A percentile compares a stretch with the other conserved stretches of the same genome.
phyloP scores from a whole-genome alignment of 2,888 invertebrate genomes.

The Agriopis marginaria region DNA sequence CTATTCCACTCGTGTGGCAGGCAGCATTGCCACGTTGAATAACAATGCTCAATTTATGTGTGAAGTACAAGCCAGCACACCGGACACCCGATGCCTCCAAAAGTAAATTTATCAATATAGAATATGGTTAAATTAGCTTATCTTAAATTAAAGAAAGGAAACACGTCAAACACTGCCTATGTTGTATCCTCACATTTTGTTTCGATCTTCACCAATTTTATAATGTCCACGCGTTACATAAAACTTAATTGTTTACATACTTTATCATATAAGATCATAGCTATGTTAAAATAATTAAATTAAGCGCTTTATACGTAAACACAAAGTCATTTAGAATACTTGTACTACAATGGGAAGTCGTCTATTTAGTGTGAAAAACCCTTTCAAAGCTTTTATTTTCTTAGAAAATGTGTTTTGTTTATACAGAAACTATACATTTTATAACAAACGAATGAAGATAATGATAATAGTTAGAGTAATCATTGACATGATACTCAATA shows the following conservation, averaged over 20 bases:
- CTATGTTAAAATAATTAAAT: neutral
- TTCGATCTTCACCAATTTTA: too few relatives aligned
- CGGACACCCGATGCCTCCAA: too few relatives aligned
- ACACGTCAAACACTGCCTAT: too few relatives aligned
- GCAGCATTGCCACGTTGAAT: too few relatives aligned
- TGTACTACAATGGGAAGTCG: conserved; percentile 4
- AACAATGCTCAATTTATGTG: too few relatives aligned
- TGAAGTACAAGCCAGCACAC: too few relatives aligned
- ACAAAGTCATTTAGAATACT: neutral
- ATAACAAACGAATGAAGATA: neutral
- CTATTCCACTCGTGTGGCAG: too few relatives aligned
- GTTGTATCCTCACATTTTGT: too few relatives aligned
- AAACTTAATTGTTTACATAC: neutral
- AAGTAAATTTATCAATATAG: too few relatives aligned
- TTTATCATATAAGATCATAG: neutral
- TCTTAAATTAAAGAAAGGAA: too few relatives aligned
- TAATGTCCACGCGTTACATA: too few relatives aligned
- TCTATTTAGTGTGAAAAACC: neutral
- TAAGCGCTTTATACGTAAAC: neutral
- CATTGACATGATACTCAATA: neutral
- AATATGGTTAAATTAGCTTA: too few relatives aligned
- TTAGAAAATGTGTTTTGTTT: conserved; percentile 12
- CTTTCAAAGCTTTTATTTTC: neutral
- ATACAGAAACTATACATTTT: conserved; percentile 9
- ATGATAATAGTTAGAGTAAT: conserved; percentile 1